Conservation (phyloP, 2,113 vertebrate genomes). For the Ibidorhyncha struthersii region DNA sequence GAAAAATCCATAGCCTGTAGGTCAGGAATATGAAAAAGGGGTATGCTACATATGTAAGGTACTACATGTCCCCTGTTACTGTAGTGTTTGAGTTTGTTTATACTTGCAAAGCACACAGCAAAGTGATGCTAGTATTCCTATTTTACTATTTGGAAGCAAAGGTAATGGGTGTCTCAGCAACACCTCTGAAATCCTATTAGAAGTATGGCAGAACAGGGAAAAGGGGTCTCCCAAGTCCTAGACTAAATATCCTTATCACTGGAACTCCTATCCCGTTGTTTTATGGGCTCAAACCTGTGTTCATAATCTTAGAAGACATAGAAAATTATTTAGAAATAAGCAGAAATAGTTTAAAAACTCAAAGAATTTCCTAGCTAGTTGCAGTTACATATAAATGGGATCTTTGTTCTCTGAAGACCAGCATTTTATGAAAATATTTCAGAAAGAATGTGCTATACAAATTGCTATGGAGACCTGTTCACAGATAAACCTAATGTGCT, state of each 20-base stretch:
- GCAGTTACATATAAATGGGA: background rate
- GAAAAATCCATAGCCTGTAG: background rate
- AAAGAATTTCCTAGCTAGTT: background rate
- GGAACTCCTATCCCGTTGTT: background rate
- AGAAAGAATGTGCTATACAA: background rate
- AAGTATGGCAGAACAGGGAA: background rate
- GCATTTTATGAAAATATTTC: background rate
- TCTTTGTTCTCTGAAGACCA: background rate
- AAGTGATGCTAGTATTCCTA: rapidly evolving
- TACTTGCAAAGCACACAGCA: background rate
- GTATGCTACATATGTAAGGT: background rate
- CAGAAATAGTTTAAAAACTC: background rate
- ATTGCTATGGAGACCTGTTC: background rate
- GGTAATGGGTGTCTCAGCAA: background rate
- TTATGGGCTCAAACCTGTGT: background rate
- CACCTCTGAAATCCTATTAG: background rate
- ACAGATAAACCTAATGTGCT: background rate
- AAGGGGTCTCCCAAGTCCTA: too few relatives aligned
- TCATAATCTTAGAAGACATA: background rate
- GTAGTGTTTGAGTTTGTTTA: rapidly evolving
- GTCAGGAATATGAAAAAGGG: background rate
- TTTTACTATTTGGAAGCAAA: background rate
- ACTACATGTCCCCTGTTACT: background rate
- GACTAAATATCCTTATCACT: background rate
- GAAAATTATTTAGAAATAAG: background rate